These are phyloP conservation scores for Sylvia borin DNA, from an alignment of 2,797 vertebrate species.

Conservation along the genomic window DNA sequence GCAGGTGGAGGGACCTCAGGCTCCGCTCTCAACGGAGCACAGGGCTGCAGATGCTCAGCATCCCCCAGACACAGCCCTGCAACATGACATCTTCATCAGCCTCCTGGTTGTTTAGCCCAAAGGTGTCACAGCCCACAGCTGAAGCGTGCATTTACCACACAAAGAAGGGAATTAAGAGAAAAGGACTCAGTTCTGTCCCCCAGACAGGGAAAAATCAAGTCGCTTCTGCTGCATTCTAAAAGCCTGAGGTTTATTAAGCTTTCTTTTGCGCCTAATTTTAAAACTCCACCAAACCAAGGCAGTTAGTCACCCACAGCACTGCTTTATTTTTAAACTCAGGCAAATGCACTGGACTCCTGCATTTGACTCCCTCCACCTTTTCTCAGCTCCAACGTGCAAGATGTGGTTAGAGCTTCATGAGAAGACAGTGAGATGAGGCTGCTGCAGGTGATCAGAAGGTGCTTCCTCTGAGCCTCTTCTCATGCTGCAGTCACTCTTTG, in stretches of 20 bases:
- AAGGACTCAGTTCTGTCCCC: neutral
- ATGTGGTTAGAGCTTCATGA: constrained; percentile 8
- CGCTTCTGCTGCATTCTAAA: constrained; percentile 7
- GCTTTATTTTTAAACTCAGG: constrained; percentile 34
- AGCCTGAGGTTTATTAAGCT: constrained; percentile 34
- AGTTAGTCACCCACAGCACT: neutral
- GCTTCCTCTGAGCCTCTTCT: neutral
- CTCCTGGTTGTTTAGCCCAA: neutral
- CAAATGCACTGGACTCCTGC: neutral
- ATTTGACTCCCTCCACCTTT: neutral
- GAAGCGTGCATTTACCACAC: neutral
- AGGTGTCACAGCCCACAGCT: neutral
- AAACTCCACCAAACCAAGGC: constrained; percentile 24
- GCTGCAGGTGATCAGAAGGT: neutral
- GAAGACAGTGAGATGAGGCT: neutral
- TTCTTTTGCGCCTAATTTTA: constrained; percentile 45
- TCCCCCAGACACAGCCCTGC: neutral
- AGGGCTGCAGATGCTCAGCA: neutral
- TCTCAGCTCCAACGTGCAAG: neutral
- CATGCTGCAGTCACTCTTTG: neutral
- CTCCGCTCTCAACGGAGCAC: neutral
- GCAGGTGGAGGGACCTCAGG: neutral
- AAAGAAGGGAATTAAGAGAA: neutral
- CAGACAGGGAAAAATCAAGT: neutral
- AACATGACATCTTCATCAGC: fast-evolving